These are phyloP conservation scores for Lycia hirtaria DNA, from an alignment of 2,888 invertebrate genomes.

Conservation along the genomic window DNA sequence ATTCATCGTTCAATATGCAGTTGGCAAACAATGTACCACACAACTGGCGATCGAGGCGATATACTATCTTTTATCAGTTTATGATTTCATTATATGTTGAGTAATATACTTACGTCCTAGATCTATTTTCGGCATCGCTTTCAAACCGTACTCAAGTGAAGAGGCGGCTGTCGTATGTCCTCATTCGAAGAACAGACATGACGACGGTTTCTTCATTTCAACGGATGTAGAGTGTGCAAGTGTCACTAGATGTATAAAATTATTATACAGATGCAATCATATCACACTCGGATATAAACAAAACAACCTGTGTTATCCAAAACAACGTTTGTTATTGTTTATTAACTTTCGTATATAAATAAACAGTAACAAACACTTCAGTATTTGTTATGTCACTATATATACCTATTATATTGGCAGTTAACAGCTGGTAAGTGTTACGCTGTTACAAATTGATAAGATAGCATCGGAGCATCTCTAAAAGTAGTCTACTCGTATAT, in stretches of 20 bases:
- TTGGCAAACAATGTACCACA: conserved; percentile 28
- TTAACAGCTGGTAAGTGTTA: conserved; percentile 39
- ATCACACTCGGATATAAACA: too few relatives aligned
- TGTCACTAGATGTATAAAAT: conserved; percentile 38
- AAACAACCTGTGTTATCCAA: conserved; percentile 43
- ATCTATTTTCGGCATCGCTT: conserved; percentile 62
- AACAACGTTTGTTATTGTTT: conserved; percentile 36
- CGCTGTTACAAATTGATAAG: conserved; percentile 45
- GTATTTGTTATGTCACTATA: conserved; percentile 25
- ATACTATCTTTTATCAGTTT: conserved; percentile 49
- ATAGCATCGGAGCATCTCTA: conserved; percentile 43
- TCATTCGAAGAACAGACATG: conserved; percentile 54
- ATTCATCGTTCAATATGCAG: conserved; percentile 27
- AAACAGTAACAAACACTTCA: conserved; percentile 21
- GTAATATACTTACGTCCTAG: conserved; percentile 55
- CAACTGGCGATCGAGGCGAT: conserved; percentile 38
- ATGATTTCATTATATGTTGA: conserved; percentile 44
- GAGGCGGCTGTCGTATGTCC: conserved; percentile 52
- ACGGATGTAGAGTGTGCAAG: conserved; percentile 39
- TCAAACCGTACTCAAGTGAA: conserved; percentile 51
- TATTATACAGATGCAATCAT: conserved; percentile 48
- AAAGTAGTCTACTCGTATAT: conserved; percentile 46
- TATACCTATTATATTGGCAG: conserved; percentile 22
- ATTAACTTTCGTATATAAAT: conserved; percentile 11
- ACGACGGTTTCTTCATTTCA: conserved; percentile 36